phyloP scores from a whole-genome alignment of 2,888 invertebrate genomes.

The Agonopterix alstromeriana region DNA sequence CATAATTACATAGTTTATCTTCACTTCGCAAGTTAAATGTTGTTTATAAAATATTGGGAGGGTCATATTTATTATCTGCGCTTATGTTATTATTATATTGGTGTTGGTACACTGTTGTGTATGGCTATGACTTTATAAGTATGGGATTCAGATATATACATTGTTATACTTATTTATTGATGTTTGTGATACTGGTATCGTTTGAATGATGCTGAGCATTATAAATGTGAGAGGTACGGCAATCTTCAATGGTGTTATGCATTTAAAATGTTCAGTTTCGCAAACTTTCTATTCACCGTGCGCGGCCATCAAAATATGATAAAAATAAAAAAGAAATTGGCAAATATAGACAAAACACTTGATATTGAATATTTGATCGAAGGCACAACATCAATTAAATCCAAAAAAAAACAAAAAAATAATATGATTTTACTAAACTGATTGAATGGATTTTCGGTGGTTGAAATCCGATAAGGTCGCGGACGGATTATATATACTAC shows the following conservation, averaged over 20 bases:
- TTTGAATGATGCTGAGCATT: neutral
- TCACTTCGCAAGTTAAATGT: conserved; percentile 30
- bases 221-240: conserved; percentile 12
- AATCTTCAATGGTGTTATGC: neutral
- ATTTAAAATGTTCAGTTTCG: conserved; percentile 18
- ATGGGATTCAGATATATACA: conserved; percentile 4
- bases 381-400: too few relatives aligned
- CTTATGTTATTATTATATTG: conserved; percentile 23
- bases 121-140: neutral
- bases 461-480: conserved; percentile 18
- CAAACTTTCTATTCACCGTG: conserved; percentile 17
- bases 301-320: conserved; percentile 17
- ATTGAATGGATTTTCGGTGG: neutral
- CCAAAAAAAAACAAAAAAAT: neutral
- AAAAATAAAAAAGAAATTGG: neutral
- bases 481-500: conserved; percentile 27
- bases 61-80: conserved; percentile 20
- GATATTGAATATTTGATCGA: too few relatives aligned
- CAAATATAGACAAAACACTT: too few relatives aligned
- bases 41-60: conserved; percentile 27
- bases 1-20: conserved; percentile 35
- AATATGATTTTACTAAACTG: neutral
- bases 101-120: conserved; percentile 22
- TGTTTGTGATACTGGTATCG: conserved; percentile 7
- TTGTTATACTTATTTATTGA: conserved; percentile 6